A percentile compares a stretch with the other conserved stretches of the same genome.
Evolutionary conservation across 2,797 vertebrate species (phyloP).

Genomic region (Enteromius fasciolatus): DNA sequence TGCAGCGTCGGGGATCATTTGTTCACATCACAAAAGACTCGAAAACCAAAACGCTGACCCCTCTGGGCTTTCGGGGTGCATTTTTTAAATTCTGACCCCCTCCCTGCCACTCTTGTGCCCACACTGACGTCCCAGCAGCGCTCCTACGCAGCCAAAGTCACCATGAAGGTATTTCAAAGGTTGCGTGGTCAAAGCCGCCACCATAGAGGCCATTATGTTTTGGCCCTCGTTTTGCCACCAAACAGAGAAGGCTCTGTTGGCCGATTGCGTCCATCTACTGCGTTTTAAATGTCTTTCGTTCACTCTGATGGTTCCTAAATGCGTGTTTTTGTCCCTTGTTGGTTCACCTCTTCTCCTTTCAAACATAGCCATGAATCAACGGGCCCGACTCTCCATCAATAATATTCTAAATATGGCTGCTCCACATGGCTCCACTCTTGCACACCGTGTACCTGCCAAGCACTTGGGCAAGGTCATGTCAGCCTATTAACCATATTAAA

Average conservation of each 20-base stretch:
- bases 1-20: slow-evolving; percentile 84
- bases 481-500: slow-evolving; percentile 86
- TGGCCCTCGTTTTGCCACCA: slow-evolving; percentile 62
- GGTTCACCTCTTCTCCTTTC: slow-evolving; percentile 34
- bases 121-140: slow-evolving; percentile 73
- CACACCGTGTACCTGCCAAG: slow-evolving; percentile 72
- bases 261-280: slow-evolving; percentile 59
- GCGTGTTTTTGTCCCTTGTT: slow-evolving; percentile 40
- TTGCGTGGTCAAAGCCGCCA: slow-evolving; percentile 63
- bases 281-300: slow-evolving; percentile 57
- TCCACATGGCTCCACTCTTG: slow-evolving; percentile 67
- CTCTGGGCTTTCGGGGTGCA: slow-evolving; percentile 71
- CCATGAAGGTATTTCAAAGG: slow-evolving; percentile 66
- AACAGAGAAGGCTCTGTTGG: slow-evolving; percentile 68
- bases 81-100: slow-evolving; percentile 81
- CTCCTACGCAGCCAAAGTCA: slow-evolving; percentile 69
- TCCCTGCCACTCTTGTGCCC: slow-evolving; percentile 68
- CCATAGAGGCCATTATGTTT: slow-evolving; percentile 66
- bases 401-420: slow-evolving; percentile 77
- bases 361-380: slow-evolving; percentile 65
- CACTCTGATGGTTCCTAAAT: slow-evolving; percentile 36
- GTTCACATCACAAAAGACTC: slow-evolving; percentile 81
- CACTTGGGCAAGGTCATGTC: slow-evolving; percentile 82
- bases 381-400: slow-evolving; percentile 73
- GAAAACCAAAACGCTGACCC: slow-evolving; percentile 84